A percentile compares a stretch with the other conserved stretches of the same genome.
These are phyloP conservation scores for Chymomyza amoena DNA, from an alignment of 2,888 invertebrate species.

Conservation along the genomic window DNA sequence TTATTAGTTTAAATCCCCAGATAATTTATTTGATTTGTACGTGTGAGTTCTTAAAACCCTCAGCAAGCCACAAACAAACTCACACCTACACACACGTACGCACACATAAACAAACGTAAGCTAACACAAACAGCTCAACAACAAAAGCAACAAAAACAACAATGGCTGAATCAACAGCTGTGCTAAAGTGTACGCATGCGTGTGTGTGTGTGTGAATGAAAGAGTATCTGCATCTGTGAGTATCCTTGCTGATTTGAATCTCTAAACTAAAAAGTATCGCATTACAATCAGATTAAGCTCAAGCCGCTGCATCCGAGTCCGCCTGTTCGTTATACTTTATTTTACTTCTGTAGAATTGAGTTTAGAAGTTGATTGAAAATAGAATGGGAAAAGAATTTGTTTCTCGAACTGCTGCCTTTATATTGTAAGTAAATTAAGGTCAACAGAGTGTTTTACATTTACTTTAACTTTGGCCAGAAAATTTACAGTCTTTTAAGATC, in stretches of 20 bases:
- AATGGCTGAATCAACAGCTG: constrained; percentile 67
- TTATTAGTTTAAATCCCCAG: no score
- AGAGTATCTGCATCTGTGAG: no score
- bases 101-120: constrained; percentile 15
- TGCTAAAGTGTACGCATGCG: constrained; percentile 1
- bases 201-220: no score
- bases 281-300: constrained; percentile 68
- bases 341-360: constrained; percentile 49
- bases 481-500: no score
- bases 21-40: no score
- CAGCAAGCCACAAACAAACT: no score
- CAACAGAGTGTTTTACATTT: constrained; percentile 10
- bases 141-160: no score
- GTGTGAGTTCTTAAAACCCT: no score
- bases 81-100: constrained; percentile 20
- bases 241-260: constrained; percentile 70
- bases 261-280: constrained; percentile 66
- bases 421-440: constrained; percentile 62
- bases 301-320: constrained; percentile 44
- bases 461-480: no score
- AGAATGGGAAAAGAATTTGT: constrained; percentile 62
- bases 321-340: no score
- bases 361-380: constrained; percentile 60
- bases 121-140: constrained; percentile 4
- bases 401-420: constrained; percentile 12